phyloP scores from a whole-genome alignment of 2,888 invertebrate genomes.

The Stenodema calcarata region DNA sequence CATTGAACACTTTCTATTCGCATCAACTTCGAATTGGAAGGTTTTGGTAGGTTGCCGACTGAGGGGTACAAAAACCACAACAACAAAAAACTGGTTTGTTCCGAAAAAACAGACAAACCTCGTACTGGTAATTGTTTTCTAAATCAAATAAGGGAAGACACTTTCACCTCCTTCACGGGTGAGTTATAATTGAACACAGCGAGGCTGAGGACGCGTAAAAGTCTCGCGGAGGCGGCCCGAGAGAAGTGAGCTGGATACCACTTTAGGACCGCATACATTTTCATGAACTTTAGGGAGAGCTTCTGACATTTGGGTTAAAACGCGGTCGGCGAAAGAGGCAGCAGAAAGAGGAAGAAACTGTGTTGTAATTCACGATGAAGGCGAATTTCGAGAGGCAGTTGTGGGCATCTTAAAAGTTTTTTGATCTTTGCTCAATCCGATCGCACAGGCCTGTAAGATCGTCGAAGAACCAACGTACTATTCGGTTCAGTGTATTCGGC shows the following conservation, averaged over 20 bases:
- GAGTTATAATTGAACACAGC: neutral
- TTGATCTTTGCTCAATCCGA: no score
- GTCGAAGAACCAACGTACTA: no score
- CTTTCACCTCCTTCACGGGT: slow-evolving; percentile 11
- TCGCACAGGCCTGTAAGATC: no score
- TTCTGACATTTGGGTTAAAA: neutral
- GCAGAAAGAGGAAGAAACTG: neutral
- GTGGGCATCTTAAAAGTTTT: no score
- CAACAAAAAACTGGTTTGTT: neutral
- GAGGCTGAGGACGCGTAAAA: neutral
- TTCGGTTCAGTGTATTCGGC: no score
- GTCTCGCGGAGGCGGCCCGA: neutral
- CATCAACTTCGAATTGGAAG: no score
- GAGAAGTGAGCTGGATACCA: neutral
- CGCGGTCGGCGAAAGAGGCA: neutral
- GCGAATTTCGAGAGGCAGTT: neutral
- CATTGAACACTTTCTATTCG: no score
- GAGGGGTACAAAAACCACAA: neutral
- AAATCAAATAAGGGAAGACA: neutral
- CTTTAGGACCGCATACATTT: neutral
- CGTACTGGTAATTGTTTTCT: slow-evolving; percentile 7
- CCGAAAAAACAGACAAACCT: neutral
- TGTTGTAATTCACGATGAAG: neutral
- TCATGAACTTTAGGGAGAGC: neutral
- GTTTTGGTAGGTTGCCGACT: neutral